phyloP scores from a whole-genome alignment of 2,888 invertebrate genomes.

The Amiota communis region DNA sequence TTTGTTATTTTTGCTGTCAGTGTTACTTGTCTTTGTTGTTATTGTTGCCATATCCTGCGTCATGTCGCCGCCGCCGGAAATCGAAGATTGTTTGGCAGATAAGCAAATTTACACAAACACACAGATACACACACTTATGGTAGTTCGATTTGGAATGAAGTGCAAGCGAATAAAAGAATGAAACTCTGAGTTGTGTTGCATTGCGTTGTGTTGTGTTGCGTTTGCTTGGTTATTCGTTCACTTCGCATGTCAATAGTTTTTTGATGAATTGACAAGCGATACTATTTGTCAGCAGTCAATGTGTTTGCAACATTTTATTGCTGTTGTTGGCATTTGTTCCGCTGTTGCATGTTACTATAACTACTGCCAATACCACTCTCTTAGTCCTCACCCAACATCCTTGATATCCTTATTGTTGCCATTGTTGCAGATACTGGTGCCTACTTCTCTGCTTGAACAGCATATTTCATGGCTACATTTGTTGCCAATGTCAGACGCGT shows the following conservation, averaged over 20 bases:
- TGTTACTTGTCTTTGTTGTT: conserved; percentile 8
- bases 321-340: conserved; percentile 45
- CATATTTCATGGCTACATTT: conserved; percentile 26
- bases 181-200: background rate
- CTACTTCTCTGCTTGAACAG: conserved; percentile 1
- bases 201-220: too few relatives aligned
- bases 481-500: conserved; percentile 62
- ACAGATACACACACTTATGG: conserved; percentile 34
- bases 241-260: conserved; percentile 40
- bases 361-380: too few relatives aligned
- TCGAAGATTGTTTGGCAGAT: conserved; percentile 62
- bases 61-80: conserved; percentile 36
- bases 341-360: conserved; percentile 45
- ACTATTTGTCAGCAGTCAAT: conserved; percentile 73
- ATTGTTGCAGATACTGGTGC: conserved; percentile 26
- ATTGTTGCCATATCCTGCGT: conserved; percentile 14
- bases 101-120: conserved; percentile 57
- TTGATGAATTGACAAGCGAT: conserved; percentile 73
- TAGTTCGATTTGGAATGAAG: conserved; percentile 17
- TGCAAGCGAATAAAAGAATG: conserved; percentile 22
- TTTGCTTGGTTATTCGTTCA: too few relatives aligned
- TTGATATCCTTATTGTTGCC: conserved; percentile 3
- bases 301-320: conserved; percentile 71
- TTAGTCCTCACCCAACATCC: background rate
- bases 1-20: conserved; percentile 31